These are phyloP conservation scores for Steinernema scapterisci DNA, from an alignment of 2,888 invertebrate genomes.

Conservation along the genomic window DNA sequence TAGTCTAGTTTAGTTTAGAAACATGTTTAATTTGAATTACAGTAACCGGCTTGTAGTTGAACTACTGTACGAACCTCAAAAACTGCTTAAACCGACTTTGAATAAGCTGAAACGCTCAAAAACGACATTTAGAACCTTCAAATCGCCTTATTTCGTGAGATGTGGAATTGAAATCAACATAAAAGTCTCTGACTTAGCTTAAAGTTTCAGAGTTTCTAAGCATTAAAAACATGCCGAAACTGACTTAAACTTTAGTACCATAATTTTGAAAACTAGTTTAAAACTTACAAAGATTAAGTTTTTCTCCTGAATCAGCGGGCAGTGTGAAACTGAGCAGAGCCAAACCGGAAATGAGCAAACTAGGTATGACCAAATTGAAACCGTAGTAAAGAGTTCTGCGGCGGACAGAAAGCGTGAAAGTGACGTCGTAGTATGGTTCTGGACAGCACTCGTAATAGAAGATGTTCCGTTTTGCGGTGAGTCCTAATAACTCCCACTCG, in stretches of 20 bases:
- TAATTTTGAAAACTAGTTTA: too few relatives aligned
- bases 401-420: conserved; percentile 92
- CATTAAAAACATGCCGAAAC: too few relatives aligned
- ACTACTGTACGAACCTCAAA: too few relatives aligned
- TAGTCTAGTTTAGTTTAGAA: too few relatives aligned
- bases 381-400: conserved; percentile 97
- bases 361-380: conserved; percentile 98
- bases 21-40: too few relatives aligned
- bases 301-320: conserved; percentile 98
- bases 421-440: conserved; percentile 79
- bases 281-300: conserved; percentile 86
- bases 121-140: too few relatives aligned
- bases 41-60: too few relatives aligned
- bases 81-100: too few relatives aligned
- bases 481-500: conserved; percentile 72
- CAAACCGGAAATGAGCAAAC: conserved; percentile 97
- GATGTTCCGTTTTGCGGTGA: conserved; percentile 53
- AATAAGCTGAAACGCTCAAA: background rate
- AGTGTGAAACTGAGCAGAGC: conserved; percentile 95
- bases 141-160: too few relatives aligned
- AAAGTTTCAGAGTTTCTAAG: background rate
- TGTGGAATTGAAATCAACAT: too few relatives aligned
- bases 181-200: too few relatives aligned
- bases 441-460: conserved; percentile 66
- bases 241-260: too few relatives aligned